Base-by-base conservation (phyloP, 2,888 invertebrate species). In the Aspidiotus rigidus region DNA sequence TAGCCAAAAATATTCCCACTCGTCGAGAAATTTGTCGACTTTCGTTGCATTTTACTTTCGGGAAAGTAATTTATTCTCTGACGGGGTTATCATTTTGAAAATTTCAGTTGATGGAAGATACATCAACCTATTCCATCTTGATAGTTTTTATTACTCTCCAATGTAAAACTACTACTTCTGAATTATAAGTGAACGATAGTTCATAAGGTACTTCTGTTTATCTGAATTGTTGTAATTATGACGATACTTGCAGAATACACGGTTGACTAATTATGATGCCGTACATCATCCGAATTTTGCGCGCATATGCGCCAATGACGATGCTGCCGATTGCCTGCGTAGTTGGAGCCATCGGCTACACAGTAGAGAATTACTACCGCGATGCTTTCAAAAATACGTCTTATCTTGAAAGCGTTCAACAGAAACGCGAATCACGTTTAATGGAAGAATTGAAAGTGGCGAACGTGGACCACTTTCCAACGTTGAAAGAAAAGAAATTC, bases 291-390 rank as follows among this genome's bases (percentile, higher is more conserved):
- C 28, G 28, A 28, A 28, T 28, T 28, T n/a, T 49, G 49, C 49
- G 49, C 11, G 6, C n/a, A 55, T 92, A 93, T 77, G 89, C 88
- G 0, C 88, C 90, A 0, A 87, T 86, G 73, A 79, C 93, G 49
- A 90, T 90, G 0, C 78, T 93, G 56, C 95, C 95, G 0, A 81
- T 92, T 72, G 93, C 93, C 0, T 88, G 84, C 0, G 79, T 91
- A 0, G 82, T 94, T 40, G 95, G 94, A 7, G 82, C 89, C 69
- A 79, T 94, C 74, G 96, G 96, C 40, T 95, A 95, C 77, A 88
- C 93, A 75, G 73, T 93, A 72, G 94, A 95, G 80, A 84, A 81
- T 67, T 77, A 83, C 71, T 62, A 90, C 7, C 89, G 89, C 0
- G 76, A 78, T 69, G 77, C 77, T 64, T 28, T 28, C 28, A 76